Conservation (phyloP, 1,140 invertebrate species). For the Daktulosphaira vitifoliae region DNA sequence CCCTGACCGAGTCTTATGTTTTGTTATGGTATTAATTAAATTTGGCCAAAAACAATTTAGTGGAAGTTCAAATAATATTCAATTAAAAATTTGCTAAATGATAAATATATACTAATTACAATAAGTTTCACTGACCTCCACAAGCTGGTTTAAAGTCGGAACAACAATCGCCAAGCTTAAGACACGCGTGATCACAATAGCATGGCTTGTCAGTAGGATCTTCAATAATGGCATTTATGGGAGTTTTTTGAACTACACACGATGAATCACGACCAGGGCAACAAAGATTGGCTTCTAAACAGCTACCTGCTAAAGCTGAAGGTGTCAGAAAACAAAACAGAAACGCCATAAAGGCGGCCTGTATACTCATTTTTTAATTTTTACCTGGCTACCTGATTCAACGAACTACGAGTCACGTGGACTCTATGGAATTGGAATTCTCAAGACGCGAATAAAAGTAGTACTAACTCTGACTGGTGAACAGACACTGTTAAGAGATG, state of each 20-base stretch:
- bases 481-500: conserved; percentile 14
- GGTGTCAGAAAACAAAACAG: background rate
- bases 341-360: background rate
- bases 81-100: too few species aligned
- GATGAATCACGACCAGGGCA: conserved; percentile 72
- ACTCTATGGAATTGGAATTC: background rate
- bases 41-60: too few species aligned
- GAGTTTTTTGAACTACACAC: conserved; percentile 77
- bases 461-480: conserved; percentile 11
- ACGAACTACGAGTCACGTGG: background rate
- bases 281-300: conserved; percentile 63
- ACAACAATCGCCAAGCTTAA: conserved; percentile 78
- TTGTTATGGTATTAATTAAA: too few species aligned
- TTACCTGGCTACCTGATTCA: background rate
- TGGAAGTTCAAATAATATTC: too few species aligned
- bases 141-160: conserved; percentile 74
- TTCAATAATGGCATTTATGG: conserved; percentile 71
- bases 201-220: conserved; percentile 72
- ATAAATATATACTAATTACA: too few species aligned
- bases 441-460: too few species aligned
- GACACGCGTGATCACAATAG: conserved; percentile 80
- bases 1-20: too few species aligned
- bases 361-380: background rate
- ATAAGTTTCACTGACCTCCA: conserved; percentile 60
- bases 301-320: conserved; percentile 49